Conservation (phyloP, 2,113 vertebrate genomes). For the Apteryx owenii region DNA sequence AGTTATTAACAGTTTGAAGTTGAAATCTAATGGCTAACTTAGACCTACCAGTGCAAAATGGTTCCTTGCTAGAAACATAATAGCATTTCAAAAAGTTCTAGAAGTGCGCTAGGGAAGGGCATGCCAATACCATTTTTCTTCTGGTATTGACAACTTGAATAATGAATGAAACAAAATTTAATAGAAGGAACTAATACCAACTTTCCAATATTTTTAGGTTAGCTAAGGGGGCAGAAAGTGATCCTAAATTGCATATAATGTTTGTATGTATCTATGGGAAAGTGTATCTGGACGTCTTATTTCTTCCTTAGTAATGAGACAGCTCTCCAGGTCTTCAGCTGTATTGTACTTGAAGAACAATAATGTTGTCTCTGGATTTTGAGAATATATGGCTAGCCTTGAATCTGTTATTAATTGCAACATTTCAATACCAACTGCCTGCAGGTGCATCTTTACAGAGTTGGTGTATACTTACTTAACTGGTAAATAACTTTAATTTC, state of each 20-base stretch:
- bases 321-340: neutral
- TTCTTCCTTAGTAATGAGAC: neutral
- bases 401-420: neutral
- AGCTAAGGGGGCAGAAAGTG: neutral
- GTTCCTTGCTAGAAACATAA: neutral
- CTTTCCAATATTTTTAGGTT: neutral
- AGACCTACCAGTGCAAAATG: neutral
- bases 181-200: neutral
- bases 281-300: neutral
- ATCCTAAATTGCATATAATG: neutral
- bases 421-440: neutral
- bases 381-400: neutral
- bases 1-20: neutral
- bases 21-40: neutral
- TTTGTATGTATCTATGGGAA: neutral
- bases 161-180: neutral
- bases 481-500: constrained; percentile 22
- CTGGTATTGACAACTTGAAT: neutral
- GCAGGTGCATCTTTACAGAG: neutral
- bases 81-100: neutral
- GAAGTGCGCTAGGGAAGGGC: neutral
- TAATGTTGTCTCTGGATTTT: neutral
- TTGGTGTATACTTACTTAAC: neutral
- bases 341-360: neutral
- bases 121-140: neutral